phyloP scores from a whole-genome alignment of 1,140 invertebrate genomes.

The Apis cerana region DNA sequence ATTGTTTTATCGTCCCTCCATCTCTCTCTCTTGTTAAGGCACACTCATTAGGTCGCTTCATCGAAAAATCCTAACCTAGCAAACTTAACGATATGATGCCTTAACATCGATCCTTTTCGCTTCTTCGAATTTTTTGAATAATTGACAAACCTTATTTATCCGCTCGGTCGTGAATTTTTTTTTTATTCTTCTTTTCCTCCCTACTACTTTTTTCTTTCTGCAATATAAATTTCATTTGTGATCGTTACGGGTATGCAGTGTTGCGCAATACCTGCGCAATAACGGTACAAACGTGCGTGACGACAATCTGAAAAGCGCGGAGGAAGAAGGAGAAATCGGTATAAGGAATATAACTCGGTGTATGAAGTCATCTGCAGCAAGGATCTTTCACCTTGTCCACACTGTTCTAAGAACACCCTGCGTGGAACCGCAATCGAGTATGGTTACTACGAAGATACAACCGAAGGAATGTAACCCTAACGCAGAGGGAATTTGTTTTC shows the following conservation, averaged over 20 bases:
- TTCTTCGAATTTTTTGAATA: too few species aligned
- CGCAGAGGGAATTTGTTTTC: slow-evolving; percentile 26
- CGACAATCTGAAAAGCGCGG: slow-evolving; percentile 5
- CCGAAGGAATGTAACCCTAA: slow-evolving; percentile 19
- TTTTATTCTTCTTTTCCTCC: too few species aligned
- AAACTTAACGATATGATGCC: neutral
- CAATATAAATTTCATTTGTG: neutral
- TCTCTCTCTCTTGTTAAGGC: slow-evolving; percentile 54
- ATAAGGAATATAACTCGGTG: slow-evolving; percentile 6
- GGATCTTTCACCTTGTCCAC: neutral
- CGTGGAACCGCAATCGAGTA: slow-evolving; percentile 9
- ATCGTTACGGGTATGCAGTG: neutral
- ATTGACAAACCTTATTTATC: too few species aligned
- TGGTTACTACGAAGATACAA: neutral
- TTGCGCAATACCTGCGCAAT: slow-evolving; percentile 9
- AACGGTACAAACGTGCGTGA: slow-evolving; percentile 42
- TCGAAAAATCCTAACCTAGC: slow-evolving; percentile 3
- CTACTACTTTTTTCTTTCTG: neutral
- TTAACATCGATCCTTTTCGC: too few species aligned
- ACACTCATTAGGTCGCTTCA: slow-evolving; percentile 69
- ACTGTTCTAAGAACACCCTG: neutral
- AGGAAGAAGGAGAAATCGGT: neutral
- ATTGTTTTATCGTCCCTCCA: slow-evolving; percentile 67
- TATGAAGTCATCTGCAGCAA: neutral
- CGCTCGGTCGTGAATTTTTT: too few species aligned